Base-by-base conservation (phyloP, 2,797 vertebrate genomes). In the Amblyopsis hoosieri region DNA sequence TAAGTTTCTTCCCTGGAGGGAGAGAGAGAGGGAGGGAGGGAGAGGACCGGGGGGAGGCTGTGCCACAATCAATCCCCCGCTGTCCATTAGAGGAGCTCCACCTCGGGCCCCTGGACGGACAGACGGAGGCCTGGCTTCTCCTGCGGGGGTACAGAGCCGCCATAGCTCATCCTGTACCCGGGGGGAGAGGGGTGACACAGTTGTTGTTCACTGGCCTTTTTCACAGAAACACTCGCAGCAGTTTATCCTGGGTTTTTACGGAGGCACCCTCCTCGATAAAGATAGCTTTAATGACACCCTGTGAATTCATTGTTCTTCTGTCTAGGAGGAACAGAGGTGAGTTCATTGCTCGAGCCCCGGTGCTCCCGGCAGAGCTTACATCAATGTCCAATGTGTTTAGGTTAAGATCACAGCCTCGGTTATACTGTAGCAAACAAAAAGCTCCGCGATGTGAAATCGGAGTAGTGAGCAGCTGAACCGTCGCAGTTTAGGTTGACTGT, bases 1-100 rank as follows among this genome's bases (percentile, higher is more conserved):
- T 91, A 93, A 91, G 88, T 91, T 89, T 85, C 74, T 84, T 88
- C 88, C 90, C 83, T 14, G 49, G 84, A 81, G 85, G 84, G 76
- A 67, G 49, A 69, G 59, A 62, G 54, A 31, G 42, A 82, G 80
- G 64, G 79, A 87, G 67, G 74, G 78, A 67, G 74, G 78, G 60
- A 84, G 85, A 90, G 85, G 88, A 90, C 76, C 54, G 77, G 79
- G 84, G 64, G 51, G 67, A 65, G 61, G 77, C 78, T 84, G 86
- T 73, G 80, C 85, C 69, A 80, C 90, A 84, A 91, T 93, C 88
- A 90, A 91, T 92, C 85, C 77, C 65, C 72, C 51, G 68, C 49
- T 60, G 79, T 71, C 71, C 76, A 83, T 60, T 51, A 72, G 54
- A 54, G 37, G 74, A 80, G 77, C 79, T 31, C 5, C 50, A 19